Evolutionary conservation across 2,888 invertebrate species (phyloP), one percentile per base, ranked within the genome.

Genomic region (Aphodius granarius): DNA sequence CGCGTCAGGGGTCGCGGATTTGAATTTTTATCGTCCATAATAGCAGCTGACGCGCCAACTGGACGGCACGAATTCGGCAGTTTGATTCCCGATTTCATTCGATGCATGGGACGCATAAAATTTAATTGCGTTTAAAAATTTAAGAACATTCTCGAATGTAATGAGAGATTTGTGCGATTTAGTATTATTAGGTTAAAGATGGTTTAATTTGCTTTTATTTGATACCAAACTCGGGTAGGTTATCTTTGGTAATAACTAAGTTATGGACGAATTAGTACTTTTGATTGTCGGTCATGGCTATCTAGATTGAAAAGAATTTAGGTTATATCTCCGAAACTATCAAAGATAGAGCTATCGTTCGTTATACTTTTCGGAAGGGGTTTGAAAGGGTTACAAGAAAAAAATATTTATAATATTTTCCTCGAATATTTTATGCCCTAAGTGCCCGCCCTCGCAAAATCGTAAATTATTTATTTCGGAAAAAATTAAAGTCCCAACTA

Each of bases 191-290:
- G n/a, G n/a, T n/a, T 65, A 65, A 65, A 65, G 65, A 18, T 18
- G 5, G 16, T 6, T 5, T 13, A 16, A 65, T 15, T 1, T 65
- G 17, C 65, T 65, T 19, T 65, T 65, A 65, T 65, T 65, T 65
- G 65, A 65, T 65, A 65, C 65, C 65, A 65, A 65, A 65, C 65
- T 18, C 65, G 65, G n/a, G 6, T 65, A n/a, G 65, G 5, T 65
- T 65, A 3, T 13, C 19, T 65, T 65, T 65, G 13, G 6, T 43
- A 43, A 43, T 43, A 43, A 43, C 6, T 2, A 13, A 43, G 43
- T 43, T 43, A 43, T 43, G 43, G 43, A 0, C 13, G 43, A 43
- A 0, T 43, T 9, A 43, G 43, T 43, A 43, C 13, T 43, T 2
- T 43, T 43, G 6, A 13, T 43, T 3, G 43, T 43, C 13, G 13